A percentile compares a stretch with the other conserved stretches of the same genome.
Evolutionary conservation across 1,140 invertebrate genomes (phyloP).

Genomic region (Druon quercuslanigerum): DNA sequence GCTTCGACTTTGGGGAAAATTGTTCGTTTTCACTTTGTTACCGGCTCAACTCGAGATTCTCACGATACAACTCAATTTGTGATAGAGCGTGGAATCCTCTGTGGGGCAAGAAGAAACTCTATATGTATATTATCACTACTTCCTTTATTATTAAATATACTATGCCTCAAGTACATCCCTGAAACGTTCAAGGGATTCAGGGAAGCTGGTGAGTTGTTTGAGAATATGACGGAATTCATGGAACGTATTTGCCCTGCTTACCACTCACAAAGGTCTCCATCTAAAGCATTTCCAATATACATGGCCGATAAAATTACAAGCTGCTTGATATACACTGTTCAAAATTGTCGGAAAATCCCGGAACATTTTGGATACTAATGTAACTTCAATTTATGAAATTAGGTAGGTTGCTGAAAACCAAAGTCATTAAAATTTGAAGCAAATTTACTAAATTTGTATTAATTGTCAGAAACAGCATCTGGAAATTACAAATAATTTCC

Average conservation of each 20-base stretch:
- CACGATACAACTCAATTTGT: neutral
- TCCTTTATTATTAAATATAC: slow-evolving; percentile 5
- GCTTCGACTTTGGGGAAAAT: no score
- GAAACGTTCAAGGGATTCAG: neutral
- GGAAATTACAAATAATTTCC: no score
- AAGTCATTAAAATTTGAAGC: no score
- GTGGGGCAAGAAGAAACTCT: neutral
- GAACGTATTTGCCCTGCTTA: neutral
- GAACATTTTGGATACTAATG: no score
- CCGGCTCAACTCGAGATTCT: neutral
- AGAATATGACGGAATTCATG: slow-evolving; percentile 2
- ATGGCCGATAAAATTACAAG: neutral
- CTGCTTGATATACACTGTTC: neutral
- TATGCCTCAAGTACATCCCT: neutral
- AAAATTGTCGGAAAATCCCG: no score
- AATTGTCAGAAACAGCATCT: no score
- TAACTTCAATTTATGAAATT: no score
- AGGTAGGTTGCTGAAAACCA: no score
- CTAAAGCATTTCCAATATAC: neutral
- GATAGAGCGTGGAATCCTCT: neutral
- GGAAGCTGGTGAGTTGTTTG: neutral
- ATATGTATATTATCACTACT: slow-evolving; percentile 5
- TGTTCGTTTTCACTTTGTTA: neutral
- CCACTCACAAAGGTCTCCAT: neutral
- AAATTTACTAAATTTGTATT: no score